Evolutionary conservation across 35 echinoderm and acorn worm species (phyloP).

Genomic region (Antedon bifida): DNA sequence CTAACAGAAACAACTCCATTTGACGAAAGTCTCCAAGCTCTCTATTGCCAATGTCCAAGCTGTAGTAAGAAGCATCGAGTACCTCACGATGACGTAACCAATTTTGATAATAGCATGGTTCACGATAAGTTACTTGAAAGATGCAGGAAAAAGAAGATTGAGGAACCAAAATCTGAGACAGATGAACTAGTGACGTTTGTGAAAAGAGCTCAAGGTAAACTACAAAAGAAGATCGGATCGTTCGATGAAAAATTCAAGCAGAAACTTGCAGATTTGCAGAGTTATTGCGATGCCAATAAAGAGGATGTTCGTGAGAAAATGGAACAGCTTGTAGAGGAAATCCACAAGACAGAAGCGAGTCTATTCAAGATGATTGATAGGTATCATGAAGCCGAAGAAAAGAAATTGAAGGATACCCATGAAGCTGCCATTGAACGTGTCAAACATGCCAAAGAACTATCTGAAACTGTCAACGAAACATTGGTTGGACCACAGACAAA

Average conservation of each 20-base stretch:
- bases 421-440: background rate
- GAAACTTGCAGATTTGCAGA: background rate
- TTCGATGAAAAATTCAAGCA: background rate
- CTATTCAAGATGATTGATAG: background rate
- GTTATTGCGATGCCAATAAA: background rate
- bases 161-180: background rate
- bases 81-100: background rate
- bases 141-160: background rate
- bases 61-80: background rate
- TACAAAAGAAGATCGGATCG: background rate
- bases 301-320: background rate
- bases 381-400: background rate
- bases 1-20: background rate
- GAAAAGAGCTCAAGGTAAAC: background rate
- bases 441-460: background rate
- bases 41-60: background rate
- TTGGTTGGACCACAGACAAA: background rate
- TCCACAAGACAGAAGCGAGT: background rate
- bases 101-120: background rate
- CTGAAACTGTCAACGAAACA: background rate
- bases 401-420: background rate
- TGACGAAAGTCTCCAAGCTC: background rate
- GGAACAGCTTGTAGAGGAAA: background rate
- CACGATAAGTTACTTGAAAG: background rate
- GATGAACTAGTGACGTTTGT: background rate